These are phyloP conservation scores for Pyrgilauda ruficollis DNA, from an alignment of 2,113 vertebrate species.

Conservation along the genomic window DNA sequence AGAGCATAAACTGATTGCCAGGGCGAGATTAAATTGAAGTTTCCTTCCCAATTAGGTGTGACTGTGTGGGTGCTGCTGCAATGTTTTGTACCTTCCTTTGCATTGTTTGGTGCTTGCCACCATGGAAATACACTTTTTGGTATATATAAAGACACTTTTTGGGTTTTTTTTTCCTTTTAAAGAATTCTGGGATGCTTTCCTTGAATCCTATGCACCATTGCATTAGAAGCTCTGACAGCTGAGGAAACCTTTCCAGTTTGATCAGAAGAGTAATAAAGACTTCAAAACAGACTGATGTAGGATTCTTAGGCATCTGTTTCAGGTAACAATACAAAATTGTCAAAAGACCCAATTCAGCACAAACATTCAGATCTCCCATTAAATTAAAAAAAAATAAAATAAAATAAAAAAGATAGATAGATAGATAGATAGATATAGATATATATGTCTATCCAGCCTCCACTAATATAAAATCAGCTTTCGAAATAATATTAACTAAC, in stretches of 20 bases:
- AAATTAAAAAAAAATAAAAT: not conserved
- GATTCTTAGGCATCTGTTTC: not conserved
- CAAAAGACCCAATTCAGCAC: not conserved
- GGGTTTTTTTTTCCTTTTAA: not conserved
- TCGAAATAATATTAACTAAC: not conserved
- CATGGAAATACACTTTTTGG: not conserved
- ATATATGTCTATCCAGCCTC: not conserved
- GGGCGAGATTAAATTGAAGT: not conserved
- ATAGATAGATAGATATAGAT: too few relatives aligned
- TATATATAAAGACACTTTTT: not conserved
- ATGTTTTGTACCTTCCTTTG: not conserved
- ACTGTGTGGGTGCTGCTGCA: not conserved
- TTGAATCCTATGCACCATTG: not conserved
- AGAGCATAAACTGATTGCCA: not conserved
- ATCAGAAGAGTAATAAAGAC: not conserved
- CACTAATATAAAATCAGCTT: not conserved
- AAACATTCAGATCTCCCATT: not conserved
- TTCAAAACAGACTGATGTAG: not conserved
- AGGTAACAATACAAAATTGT: not conserved
- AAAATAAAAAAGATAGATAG: too few relatives aligned
- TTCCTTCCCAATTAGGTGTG: rapidly evolving
- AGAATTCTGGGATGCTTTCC: not conserved
- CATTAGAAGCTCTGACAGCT: not conserved
- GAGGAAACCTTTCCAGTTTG: not conserved
- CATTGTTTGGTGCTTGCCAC: not conserved